A percentile compares a stretch with the other conserved stretches of the same genome.
phyloP scores from a whole-genome alignment of 53 echinoderm and acorn worm species.

The Apostichopus leukothele region DNA sequence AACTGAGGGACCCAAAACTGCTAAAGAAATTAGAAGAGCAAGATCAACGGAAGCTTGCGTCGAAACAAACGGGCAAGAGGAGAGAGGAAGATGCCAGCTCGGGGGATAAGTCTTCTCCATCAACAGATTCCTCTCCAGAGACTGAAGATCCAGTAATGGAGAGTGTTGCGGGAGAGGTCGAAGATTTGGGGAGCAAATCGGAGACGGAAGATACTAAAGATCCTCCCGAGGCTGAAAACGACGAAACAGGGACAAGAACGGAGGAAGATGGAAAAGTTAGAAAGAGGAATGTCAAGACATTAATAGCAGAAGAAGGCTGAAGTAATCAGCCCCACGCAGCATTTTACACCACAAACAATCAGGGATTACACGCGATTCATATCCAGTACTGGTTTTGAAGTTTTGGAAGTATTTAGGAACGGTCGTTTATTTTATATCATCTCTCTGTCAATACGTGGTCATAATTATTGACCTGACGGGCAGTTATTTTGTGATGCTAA shows the following conservation, averaged over 20 bases:
- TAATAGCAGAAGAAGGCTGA: neutral
- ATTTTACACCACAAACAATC: neutral
- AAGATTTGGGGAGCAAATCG: neutral
- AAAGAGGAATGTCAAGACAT: neutral
- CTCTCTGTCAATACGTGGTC: too few relatives aligned
- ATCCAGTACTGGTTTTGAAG: too few relatives aligned
- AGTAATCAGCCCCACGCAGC: neutral
- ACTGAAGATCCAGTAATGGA: neutral
- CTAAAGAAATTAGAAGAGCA: constrained; percentile 81
- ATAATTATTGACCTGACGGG: too few relatives aligned
- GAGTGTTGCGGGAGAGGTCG: neutral
- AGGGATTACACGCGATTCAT: neutral
- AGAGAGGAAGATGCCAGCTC: constrained; percentile 10
- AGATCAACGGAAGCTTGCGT: constrained; percentile 50
- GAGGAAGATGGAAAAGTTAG: neutral
- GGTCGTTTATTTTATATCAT: too few relatives aligned
- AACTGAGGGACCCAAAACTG: constrained; percentile 89
- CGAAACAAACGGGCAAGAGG: neutral
- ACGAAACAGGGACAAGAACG: neutral
- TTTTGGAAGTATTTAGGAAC: too few relatives aligned
- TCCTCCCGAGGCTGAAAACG: neutral
- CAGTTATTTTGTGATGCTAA: too few relatives aligned
- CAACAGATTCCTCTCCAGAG: neutral
- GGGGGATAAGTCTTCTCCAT: neutral
- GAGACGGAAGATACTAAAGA: neutral